phyloP scores from a whole-genome alignment of 2,888 invertebrate genomes.

The Stenoptilia bipunctidactyla region DNA sequence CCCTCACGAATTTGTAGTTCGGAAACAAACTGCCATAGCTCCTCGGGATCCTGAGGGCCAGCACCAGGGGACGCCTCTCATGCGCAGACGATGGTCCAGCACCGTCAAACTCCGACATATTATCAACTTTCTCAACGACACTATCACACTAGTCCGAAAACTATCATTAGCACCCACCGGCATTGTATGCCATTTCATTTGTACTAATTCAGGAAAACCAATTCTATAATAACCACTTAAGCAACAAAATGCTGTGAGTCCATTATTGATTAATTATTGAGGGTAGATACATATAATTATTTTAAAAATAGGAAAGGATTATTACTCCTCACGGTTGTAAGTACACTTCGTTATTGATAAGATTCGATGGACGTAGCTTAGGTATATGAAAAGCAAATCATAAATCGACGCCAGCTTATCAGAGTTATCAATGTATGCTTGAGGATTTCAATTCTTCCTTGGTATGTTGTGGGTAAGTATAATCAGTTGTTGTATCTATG shows the following conservation, averaged over 20 bases:
- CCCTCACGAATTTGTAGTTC: constrained; percentile 73
- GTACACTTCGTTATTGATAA: constrained; percentile 43
- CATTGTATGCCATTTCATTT: constrained; percentile 41
- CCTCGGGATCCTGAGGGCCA: constrained; percentile 52
- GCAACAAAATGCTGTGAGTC: too few relatives aligned
- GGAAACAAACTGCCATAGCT: constrained; percentile 75
- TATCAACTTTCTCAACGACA: constrained; percentile 24
- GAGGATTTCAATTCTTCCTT: constrained; percentile 19
- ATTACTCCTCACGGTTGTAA: constrained; percentile 17
- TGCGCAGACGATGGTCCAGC: constrained; percentile 32
- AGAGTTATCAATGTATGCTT: constrained; percentile 53
- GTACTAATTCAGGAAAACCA: not conserved
- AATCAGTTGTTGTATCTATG: too few relatives aligned
- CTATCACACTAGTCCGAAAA: constrained; percentile 29
- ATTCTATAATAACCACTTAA: too few relatives aligned
- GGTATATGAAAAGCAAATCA: constrained; percentile 28
- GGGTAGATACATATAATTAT: too few relatives aligned
- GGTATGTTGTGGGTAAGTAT: too few relatives aligned
- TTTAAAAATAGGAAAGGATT: too few relatives aligned
- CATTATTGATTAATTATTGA: too few relatives aligned
- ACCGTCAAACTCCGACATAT: constrained; percentile 32
- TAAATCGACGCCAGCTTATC: constrained; percentile 41
- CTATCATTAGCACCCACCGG: constrained; percentile 20
- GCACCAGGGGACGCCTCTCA: constrained; percentile 51
- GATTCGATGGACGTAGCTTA: constrained; percentile 35